A percentile compares a stretch with the other conserved stretches of the same genome.
Conservation (phyloP, 2,797 vertebrate genomes). For the Mormyrops boulengeri region DNA sequence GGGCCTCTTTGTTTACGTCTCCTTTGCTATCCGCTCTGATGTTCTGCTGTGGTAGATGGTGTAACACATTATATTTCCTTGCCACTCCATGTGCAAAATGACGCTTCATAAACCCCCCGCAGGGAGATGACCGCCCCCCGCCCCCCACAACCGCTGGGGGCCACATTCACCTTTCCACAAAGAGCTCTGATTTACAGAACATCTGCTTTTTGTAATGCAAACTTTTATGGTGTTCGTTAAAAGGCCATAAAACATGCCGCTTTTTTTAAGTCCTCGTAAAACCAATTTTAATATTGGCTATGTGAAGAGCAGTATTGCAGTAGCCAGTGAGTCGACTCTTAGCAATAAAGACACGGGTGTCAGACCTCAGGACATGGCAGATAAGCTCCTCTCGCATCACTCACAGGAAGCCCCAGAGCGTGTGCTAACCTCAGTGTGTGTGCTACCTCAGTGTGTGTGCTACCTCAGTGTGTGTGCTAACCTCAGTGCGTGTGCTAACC, state of each 20-base stretch:
- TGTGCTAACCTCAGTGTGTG: background rate
- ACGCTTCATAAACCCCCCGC: background rate
- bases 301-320: slow-evolving; percentile 43
- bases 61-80: background rate
- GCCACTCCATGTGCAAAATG: background rate
- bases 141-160: background rate
- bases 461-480: background rate
- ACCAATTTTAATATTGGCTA: slow-evolving; percentile 49
- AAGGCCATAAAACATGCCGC: slow-evolving; percentile 52
- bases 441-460: too few species aligned
- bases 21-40: background rate
- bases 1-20: background rate
- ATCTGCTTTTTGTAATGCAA: slow-evolving; percentile 51
- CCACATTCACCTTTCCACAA: background rate
- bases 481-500: background rate
- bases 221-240: slow-evolving; percentile 59
- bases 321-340: slow-evolving; percentile 27
- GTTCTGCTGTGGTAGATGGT: background rate
- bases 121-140: background rate
- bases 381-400: background rate
- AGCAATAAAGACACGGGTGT: slow-evolving; percentile 29
- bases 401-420: background rate
- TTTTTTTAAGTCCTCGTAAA: slow-evolving; percentile 54
- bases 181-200: slow-evolving; percentile 33
- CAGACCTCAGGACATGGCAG: background rate